A percentile compares a stretch with the other conserved stretches of the same genome.
phyloP scores from a whole-genome alignment of 1,140 invertebrate species.

The Papilio machaon region DNA sequence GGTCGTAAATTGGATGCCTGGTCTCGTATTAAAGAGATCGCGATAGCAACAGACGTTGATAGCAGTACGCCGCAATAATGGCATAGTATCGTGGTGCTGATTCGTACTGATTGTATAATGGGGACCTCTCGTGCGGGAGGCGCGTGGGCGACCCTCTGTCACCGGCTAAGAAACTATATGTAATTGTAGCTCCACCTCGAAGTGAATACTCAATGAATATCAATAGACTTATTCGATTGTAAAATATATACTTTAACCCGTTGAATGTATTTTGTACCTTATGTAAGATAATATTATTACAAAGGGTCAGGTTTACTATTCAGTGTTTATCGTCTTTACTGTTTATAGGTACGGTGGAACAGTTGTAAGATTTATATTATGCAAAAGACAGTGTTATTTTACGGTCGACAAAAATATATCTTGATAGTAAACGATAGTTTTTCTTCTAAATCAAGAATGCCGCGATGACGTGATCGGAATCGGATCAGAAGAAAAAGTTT shows the following conservation, averaged over 20 bases:
- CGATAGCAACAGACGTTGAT: conserved; percentile 39
- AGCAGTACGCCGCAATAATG: conserved; percentile 33
- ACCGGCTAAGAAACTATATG: conserved; percentile 51
- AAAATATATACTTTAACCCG: conserved; percentile 1
- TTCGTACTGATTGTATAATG: conserved; percentile 79
- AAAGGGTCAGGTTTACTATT: background rate
- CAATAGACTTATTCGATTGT: background rate
- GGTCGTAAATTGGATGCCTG: conserved; percentile 24
- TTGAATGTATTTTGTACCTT: background rate
- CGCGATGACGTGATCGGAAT: background rate
- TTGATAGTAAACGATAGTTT: background rate
- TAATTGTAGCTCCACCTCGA: conserved; percentile 55
- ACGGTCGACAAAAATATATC: background rate
- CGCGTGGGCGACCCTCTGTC: conserved; percentile 75
- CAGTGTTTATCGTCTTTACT: background rate
- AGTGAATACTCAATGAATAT: conserved; percentile 48
- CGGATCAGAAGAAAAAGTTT: background rate
- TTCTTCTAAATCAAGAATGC: background rate
- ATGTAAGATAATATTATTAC: conserved; percentile 16
- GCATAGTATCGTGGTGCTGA: conserved; percentile 54
- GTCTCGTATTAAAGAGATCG: conserved; percentile 36
- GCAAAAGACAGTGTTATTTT: background rate
- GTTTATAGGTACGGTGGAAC: background rate
- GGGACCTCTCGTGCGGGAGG: conserved; percentile 64
- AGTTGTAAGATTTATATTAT: background rate